Evolutionary conservation across 2,113 vertebrate species (phyloP), one percentile per base, ranked within the genome.

Genomic region (Athene cunicularia): DNA sequence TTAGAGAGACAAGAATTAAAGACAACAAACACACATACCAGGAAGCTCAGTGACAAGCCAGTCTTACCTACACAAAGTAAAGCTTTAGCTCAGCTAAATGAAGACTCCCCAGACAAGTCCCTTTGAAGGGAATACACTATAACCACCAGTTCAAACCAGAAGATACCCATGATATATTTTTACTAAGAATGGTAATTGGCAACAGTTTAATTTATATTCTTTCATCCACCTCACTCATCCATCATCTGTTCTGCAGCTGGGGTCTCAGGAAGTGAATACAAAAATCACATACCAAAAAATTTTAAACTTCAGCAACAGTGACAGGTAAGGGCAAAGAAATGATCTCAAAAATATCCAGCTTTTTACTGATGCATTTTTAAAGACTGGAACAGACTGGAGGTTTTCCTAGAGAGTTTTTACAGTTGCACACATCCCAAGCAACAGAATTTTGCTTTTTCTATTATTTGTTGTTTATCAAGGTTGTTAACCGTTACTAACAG

Each of bases 41-140:
- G 52, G 52, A 63, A 27, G 9, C 3, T 3, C 52, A 41, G 39
- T 3, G n/a, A 67, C 28, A 15, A 26, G 28, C 4, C 80, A 41
- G 20, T 9, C 64, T 13, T 30, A 10, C 67, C 50, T 17, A 12
- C 6, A 35, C 16, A 49, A 30, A 33, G 53, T 53, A 30, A 8
- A 0, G 23, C 64, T 50, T 17, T 0, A 8, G 22, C 17, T 37
- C 76, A 32, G 1, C 14, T 13, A 23, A 17, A 49, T 1, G 4
- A 55, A 58, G 4, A 30, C 9, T 56, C 5, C 35, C 24, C 80
- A 68, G 15, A 52, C 7, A 37, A 63, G 23, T 4, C 27, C 16
- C 73, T 41, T 12, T 5, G 35, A 75, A 68, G 27, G 14, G 28
- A 84, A 45, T 4, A 45, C 11, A 6, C 16, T 7, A 5, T 3